Evolutionary conservation across 2,113 vertebrate species (phyloP).

Genomic region (Ornithorhynchus anatinus): DNA sequence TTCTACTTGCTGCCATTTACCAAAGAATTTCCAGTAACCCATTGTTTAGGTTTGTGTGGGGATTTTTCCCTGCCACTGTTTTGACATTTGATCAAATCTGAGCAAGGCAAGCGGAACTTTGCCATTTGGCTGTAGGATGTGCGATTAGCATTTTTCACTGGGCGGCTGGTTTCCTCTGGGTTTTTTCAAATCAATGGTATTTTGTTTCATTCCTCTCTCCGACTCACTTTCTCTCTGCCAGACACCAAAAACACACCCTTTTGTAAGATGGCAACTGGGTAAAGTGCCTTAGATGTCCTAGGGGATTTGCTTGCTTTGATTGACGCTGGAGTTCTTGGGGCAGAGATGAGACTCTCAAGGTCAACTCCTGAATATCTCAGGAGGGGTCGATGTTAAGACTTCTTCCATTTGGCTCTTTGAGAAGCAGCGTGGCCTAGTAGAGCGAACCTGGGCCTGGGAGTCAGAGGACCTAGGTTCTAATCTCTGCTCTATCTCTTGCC

Average conservation of each 20-base stretch:
- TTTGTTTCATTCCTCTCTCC: background rate
- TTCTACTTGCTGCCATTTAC: background rate
- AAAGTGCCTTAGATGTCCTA: too few species aligned
- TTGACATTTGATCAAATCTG: background rate
- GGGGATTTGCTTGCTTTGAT: background rate
- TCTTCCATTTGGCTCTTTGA: too few species aligned
- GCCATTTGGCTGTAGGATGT: background rate
- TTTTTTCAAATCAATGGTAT: background rate
- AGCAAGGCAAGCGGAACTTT: background rate
- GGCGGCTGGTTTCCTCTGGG: background rate
- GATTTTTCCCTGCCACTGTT: conserved; percentile 15
- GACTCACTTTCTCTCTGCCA: background rate
- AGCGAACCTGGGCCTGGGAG: too few species aligned
- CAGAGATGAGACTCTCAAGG: background rate
- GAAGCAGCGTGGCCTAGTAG: too few species aligned
- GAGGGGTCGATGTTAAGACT: too few species aligned
- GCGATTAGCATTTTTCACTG: background rate
- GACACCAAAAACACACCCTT: background rate
- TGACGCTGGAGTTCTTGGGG: background rate
- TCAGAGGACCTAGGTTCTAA: too few species aligned
- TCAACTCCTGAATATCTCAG: too few species aligned
- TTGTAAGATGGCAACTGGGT: background rate
- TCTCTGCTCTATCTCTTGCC: too few species aligned
- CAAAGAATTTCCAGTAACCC: conserved; percentile 28
- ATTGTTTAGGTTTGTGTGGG: background rate